These are phyloP conservation scores for Macrocentrus cingulum DNA, from an alignment of 1,140 invertebrate genomes.

Conservation along the genomic window DNA sequence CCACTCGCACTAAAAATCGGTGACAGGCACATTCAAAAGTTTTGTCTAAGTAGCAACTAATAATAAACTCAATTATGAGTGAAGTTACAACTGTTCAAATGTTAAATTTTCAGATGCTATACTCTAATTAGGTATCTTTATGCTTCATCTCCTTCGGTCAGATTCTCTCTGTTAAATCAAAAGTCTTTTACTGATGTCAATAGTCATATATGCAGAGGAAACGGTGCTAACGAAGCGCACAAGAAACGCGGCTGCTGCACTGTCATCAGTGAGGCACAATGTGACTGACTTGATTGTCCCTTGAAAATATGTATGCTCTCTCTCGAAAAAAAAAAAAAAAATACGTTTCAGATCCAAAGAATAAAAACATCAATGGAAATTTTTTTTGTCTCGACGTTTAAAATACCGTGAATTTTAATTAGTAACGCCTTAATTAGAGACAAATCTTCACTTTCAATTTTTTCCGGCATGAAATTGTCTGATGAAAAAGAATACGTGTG, in stretches of 20 bases:
- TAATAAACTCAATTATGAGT: too few species aligned
- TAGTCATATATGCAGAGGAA: neutral
- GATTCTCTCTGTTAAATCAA: neutral
- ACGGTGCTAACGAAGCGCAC: neutral
- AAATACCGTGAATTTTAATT: conserved; percentile 25
- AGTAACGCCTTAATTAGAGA: conserved; percentile 14
- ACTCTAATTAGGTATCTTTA: too few species aligned
- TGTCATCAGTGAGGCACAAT: too few species aligned
- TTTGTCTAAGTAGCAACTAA: too few species aligned
- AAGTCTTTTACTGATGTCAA: neutral
- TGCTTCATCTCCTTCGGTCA: conserved; percentile 13
- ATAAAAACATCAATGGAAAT: neutral
- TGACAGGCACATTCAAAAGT: too few species aligned
- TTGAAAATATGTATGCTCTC: neutral
- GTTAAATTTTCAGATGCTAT: conserved; percentile 13
- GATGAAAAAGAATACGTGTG: neutral
- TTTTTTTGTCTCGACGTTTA: conserved; percentile 11
- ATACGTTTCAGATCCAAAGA: neutral
- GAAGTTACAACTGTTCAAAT: neutral
- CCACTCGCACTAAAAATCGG: too few species aligned
- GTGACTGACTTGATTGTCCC: neutral
- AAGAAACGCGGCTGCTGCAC: neutral
- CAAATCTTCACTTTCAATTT: neutral
- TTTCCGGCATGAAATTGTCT: neutral
- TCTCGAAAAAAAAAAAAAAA: conserved; percentile 4